Evolutionary conservation across 2,797 vertebrate genomes (phyloP), one percentile per base, ranked within the genome.

Genomic region (Gymnocypris eckloni): DNA sequence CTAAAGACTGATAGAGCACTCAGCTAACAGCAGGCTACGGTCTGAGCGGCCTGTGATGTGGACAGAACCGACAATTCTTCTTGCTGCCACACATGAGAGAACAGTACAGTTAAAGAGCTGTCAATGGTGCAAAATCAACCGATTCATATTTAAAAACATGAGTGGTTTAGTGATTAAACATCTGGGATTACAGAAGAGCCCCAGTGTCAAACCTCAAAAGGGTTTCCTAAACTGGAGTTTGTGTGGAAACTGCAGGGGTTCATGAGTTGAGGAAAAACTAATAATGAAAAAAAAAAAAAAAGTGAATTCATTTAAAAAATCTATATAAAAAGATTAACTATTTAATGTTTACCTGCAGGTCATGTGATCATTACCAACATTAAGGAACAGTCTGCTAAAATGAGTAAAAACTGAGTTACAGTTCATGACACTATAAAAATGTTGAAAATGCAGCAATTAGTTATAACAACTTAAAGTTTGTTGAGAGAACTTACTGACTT

Each of bases 1-100:
- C 56, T 64, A 64, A 28, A 64, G 77, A 64, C n/a, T 2, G 41
- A 64, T 61, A 79, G 15, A 64, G 56, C n/a, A 43, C 56, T 79
- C 56, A 0, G n/a, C 77, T 66, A 79, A 28, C 56, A 64, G 59
- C 77, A 79, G 77, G 33, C 11, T 56, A n/a, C 2, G 11, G 76
- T 61, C 20, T 59, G 33, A 56, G 25, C 4, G 2, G 20, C 76
- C 76, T 78, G 52, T 78, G 54, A 78, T 43, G 39, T 79, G 39
- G 59, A 79, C n/a, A 66, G 33, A 33, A 66, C 59, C 33, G 78
- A 48, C 16, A 4, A 48, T 79, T 25, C 71, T 73, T 45, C 41
- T 48, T 79, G n/a, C 18, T 48, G n/a, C 6, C 9, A n/a, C 37
- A 41, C 76, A 59, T 22, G 43, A 10, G 9, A 45, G 0, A 43